A percentile compares a stretch with the other conserved stretches of the same genome.
phyloP scores from a whole-genome alignment of 2,888 invertebrate genomes.

The Catocala nupta region DNA sequence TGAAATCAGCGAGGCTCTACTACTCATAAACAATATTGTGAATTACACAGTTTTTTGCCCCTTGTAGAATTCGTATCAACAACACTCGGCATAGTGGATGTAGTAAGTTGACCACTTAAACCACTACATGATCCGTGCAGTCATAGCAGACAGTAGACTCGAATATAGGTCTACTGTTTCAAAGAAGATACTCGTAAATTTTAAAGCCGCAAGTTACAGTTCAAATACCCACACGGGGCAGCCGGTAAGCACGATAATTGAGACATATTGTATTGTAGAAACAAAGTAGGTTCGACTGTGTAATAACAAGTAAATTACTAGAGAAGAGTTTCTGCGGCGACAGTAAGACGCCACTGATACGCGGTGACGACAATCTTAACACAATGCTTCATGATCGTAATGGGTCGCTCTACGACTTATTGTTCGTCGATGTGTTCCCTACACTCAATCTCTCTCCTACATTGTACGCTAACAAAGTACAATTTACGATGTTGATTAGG shows the following conservation, averaged over 20 bases:
- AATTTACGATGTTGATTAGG: constrained; percentile 56
- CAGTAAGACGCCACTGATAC: constrained; percentile 55
- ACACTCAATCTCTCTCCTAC: constrained; percentile 44
- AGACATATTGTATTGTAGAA: constrained; percentile 15
- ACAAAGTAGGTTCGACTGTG: constrained; percentile 17
- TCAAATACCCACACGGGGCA: neutral
- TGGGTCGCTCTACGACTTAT: constrained; percentile 61
- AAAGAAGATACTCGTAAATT: neutral
- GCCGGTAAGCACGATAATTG: constrained; percentile 21
- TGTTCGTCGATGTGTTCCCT: constrained; percentile 56
- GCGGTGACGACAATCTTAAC: constrained; percentile 50
- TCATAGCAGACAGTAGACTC: no score
- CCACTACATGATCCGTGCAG: no score
- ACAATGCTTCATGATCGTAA: constrained; percentile 69
- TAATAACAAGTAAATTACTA: constrained; percentile 38
- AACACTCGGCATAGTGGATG: no score
- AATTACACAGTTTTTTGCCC: no score
- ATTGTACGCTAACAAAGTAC: constrained; percentile 47
- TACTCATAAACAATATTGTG: no score
- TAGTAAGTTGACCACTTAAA: no score
- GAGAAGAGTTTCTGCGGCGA: constrained; percentile 55
- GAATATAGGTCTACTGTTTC: no score
- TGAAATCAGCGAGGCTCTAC: no score
- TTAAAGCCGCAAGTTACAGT: neutral
- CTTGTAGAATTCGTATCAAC: no score